phyloP scores from a whole-genome alignment of 2,113 vertebrate species.

The Plectropomus leopardus region DNA sequence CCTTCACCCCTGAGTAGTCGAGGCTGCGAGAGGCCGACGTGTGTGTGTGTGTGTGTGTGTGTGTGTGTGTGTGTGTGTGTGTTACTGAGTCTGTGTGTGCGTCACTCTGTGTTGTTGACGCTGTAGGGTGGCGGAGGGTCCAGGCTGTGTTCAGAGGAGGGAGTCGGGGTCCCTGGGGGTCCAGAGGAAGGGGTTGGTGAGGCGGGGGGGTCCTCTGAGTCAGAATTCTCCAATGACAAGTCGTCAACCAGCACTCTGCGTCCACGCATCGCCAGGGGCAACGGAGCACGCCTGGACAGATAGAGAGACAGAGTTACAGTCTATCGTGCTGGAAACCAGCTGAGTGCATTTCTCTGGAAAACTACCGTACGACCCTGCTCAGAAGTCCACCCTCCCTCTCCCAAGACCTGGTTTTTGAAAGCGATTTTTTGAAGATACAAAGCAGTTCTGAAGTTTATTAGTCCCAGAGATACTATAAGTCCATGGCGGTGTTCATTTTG shows the following conservation, averaged over 20 bases:
- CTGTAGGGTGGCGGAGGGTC: conserved; percentile 83
- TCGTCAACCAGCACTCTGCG: conserved; percentile 85
- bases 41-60: conserved; percentile 23
- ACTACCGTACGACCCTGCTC: not conserved
- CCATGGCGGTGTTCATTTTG: not conserved
- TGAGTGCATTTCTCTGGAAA: not conserved
- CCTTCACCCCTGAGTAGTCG: conserved; percentile 51
- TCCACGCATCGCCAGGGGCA: conserved; percentile 82
- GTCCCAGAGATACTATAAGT: not conserved
- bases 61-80: conserved; percentile 10
- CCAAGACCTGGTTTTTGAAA: not conserved
- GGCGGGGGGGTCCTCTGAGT: conserved; percentile 84
- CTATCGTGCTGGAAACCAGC: not conserved
- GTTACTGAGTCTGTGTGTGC: conserved; percentile 38
- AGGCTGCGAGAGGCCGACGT: conserved; percentile 40
- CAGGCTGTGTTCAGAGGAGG: conserved; percentile 82
- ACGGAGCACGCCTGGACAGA: conserved; percentile 77
- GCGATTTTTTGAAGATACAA: not conserved
- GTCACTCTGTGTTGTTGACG: conserved; percentile 83
- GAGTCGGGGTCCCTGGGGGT: conserved; percentile 79
- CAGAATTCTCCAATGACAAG: conserved; percentile 86
- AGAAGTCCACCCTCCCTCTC: not conserved
- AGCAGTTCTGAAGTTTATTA: too few species aligned
- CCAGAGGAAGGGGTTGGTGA: conserved; percentile 83
- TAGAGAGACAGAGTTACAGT: conserved; percentile 1